A percentile compares a stretch with the other conserved stretches of the same genome.
Conservation (phyloP, 1,140 invertebrate species). For the Sarcophaga peregrina region DNA sequence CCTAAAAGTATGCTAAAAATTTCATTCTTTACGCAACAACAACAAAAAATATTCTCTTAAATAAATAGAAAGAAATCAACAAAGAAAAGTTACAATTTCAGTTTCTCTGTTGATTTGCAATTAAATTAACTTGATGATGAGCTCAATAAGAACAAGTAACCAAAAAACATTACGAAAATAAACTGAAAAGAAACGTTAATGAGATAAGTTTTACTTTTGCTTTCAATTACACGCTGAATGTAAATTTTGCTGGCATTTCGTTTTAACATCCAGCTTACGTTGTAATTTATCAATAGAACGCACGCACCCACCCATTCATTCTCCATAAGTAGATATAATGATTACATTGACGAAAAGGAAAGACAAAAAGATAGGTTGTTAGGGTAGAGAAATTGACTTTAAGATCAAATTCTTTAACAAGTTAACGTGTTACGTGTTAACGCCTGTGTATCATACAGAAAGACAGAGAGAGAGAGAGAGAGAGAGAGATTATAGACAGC, state of each 20-base stretch:
- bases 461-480: no score
- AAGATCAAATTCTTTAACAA: slow-evolving; percentile 38
- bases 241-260: not conserved
- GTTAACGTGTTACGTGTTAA: slow-evolving; percentile 31
- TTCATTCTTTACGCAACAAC: not conserved
- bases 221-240: not conserved
- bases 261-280: not conserved
- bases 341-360: not conserved
- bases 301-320: not conserved
- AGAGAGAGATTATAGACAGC: not conserved
- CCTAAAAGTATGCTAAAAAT: not conserved
- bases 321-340: not conserved
- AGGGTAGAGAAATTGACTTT: not conserved
- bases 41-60: not conserved
- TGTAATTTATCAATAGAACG: slow-evolving; percentile 3
- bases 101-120: not conserved
- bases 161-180: not conserved
- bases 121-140: slow-evolving; percentile 19
- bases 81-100: not conserved
- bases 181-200: not conserved
- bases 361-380: not conserved
- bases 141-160: not conserved
- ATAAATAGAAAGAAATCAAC: not conserved
- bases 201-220: slow-evolving; percentile 20
- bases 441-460: slow-evolving; percentile 14